These are phyloP conservation scores for Drosophila baimaii DNA, from an alignment of 1,140 invertebrate species.

Conservation along the genomic window DNA sequence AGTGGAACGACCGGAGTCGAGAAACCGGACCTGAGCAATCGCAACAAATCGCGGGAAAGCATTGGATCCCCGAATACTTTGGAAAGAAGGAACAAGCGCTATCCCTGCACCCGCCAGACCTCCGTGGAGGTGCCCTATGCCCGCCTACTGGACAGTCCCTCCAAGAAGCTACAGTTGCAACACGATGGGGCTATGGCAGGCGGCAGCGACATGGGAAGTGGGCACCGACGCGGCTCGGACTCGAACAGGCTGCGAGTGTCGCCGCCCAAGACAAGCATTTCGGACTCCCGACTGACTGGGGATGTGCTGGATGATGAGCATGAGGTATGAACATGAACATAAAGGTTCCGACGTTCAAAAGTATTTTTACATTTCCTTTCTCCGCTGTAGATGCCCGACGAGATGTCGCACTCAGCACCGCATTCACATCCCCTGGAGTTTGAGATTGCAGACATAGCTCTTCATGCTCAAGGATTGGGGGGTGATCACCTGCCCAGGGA, in stretches of 20 bases:
- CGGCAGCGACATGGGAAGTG: constrained; percentile 75
- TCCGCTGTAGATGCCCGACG: constrained; percentile 73
- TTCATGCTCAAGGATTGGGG: constrained; percentile 56
- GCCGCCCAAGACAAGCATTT: constrained; percentile 88
- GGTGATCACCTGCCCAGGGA: constrained; percentile 83
- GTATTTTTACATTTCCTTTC: not conserved
- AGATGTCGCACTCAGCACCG: constrained; percentile 85
- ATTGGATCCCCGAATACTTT: constrained; percentile 80
- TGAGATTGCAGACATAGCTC: constrained; percentile 77
- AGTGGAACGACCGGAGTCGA: constrained; percentile 53
- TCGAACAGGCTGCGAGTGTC: constrained; percentile 86
- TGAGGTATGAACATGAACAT: constrained; percentile 65
- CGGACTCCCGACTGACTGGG: constrained; percentile 92
- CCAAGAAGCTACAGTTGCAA: constrained; percentile 72
- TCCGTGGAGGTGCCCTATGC: constrained; percentile 91
- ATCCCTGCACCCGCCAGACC: constrained; percentile 75
- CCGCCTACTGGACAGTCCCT: constrained; percentile 88
- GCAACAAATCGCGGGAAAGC: constrained; percentile 74
- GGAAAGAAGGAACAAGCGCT: constrained; percentile 76
- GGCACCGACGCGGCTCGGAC: constrained; percentile 87
- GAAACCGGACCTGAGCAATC: constrained; percentile 67
- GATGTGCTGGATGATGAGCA: constrained; percentile 84
- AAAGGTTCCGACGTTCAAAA: not conserved
- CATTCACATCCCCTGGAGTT: constrained; percentile 84
- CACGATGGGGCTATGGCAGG: constrained; percentile 77